A percentile compares a stretch with the other conserved stretches of the same genome.
Evolutionary conservation across 2,113 vertebrate species (phyloP).

Genomic region (Mus spicilegus): DNA sequence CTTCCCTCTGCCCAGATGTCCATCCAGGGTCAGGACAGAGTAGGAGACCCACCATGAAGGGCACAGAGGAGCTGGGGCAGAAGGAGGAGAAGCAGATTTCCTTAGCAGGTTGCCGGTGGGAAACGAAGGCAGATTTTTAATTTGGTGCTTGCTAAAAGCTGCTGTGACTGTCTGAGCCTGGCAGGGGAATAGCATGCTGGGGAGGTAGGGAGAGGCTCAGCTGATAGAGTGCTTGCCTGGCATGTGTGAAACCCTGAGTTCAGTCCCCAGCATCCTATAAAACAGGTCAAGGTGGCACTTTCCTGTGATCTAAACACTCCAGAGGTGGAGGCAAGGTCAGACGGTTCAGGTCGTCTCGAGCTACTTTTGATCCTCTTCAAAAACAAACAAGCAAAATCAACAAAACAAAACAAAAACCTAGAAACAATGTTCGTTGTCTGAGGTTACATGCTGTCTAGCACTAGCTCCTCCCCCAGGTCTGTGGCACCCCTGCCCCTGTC

Average conservation of each 20-base stretch:
- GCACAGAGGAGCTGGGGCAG: not conserved
- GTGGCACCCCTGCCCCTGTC: not conserved
- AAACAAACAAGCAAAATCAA: not conserved
- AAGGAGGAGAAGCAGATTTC: not conserved
- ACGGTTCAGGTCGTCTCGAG: not conserved
- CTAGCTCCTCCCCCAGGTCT: not conserved
- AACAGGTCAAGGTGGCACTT: not conserved
- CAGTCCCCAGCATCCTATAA: not conserved
- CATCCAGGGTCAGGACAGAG: not conserved
- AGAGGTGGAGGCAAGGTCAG: not conserved
- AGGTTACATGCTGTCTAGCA: not conserved
- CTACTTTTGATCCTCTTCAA: not conserved
- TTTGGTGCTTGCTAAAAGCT: not conserved
- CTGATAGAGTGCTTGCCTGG: not conserved
- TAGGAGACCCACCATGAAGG: not conserved
- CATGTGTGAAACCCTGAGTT: not conserved
- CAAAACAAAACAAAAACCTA: not conserved
- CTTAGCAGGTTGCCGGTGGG: not conserved
- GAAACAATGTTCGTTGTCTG: not conserved
- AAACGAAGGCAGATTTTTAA: not conserved
- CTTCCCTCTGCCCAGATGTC: not conserved
- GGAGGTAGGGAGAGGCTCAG: too few relatives aligned
- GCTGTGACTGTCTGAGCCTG: not conserved
- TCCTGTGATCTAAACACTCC: not conserved
- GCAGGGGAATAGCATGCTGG: not conserved